Evolutionary conservation across 2,113 vertebrate species (phyloP).

Genomic region (Heterochromis multidens): DNA sequence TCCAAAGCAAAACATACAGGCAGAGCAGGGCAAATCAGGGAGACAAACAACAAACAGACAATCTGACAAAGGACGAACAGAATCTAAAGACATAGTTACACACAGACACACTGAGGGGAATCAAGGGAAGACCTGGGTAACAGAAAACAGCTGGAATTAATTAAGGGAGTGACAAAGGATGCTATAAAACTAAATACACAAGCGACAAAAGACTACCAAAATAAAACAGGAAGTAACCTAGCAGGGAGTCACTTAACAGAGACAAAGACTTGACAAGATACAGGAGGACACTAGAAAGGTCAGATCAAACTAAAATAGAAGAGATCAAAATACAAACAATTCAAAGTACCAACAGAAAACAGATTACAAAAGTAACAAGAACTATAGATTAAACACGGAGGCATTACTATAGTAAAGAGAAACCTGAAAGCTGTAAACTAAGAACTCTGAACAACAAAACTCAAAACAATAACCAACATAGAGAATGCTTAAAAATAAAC

Average conservation of each 20-base stretch:
- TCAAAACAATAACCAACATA: not conserved
- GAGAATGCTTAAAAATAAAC: not conserved
- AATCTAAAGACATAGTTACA: no score
- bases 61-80: no score
- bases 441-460: not conserved
- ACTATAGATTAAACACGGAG: not conserved
- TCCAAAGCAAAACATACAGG: no score
- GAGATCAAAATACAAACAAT: not conserved
- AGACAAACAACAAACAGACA: no score
- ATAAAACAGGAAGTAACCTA: not conserved
- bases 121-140: no score
- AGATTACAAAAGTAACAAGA: not conserved
- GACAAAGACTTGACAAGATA: not conserved
- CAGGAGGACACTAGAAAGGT: not conserved
- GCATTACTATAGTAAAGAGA: not conserved
- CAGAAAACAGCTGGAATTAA: not conserved
- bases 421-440: not conserved
- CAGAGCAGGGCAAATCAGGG: no score
- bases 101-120: no score
- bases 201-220: not conserved
- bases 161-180: not conserved
- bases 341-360: not conserved
- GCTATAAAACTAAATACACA: fast-evolving
- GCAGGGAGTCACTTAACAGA: not conserved
- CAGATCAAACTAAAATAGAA: not conserved